A percentile compares a stretch with the other conserved stretches of the same genome.
Evolutionary conservation across 2,797 vertebrate genomes (phyloP).

Genomic region (Aulostomus chinensis): DNA sequence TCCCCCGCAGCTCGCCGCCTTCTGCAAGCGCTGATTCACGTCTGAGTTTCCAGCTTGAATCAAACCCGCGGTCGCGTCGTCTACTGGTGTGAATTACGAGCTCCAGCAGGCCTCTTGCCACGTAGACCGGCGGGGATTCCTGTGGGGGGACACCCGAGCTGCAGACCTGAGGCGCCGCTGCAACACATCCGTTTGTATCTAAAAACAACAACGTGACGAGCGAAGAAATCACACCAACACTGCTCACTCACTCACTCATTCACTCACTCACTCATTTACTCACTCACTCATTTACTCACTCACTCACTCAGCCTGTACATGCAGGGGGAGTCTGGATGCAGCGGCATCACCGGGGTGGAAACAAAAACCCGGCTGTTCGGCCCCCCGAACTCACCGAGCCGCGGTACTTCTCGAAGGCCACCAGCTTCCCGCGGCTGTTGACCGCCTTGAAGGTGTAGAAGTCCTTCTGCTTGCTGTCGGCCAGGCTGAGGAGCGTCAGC

Average conservation of each 20-base stretch:
- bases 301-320: conserved; percentile 16
- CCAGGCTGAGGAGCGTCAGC: conserved; percentile 61
- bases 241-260: too few species aligned
- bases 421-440: conserved; percentile 94
- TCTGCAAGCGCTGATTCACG: too few species aligned
- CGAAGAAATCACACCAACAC: too few species aligned
- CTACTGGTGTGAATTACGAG: too few species aligned
- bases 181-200: too few species aligned
- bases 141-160: conserved; percentile 20
- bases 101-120: conserved; percentile 62
- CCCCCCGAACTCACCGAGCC: conserved; percentile 89
- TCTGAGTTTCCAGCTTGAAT: too few species aligned
- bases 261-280: too few species aligned
- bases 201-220: too few species aligned
- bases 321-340: background rate
- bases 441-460: conserved; percentile 92
- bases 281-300: too few species aligned
- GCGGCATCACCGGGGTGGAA: background rate
- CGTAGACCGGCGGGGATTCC: conserved; percentile 47
- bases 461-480: conserved; percentile 82
- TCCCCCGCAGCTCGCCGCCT: too few species aligned
- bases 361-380: background rate
- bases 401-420: conserved; percentile 95
- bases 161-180: background rate
- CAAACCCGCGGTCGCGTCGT: too few species aligned